Percentiles rank a stretch among this genome's conserved stretches.
These are phyloP conservation scores for Fratercula arctica DNA, from an alignment of 2,797 vertebrate species.

Conservation along the genomic window DNA sequence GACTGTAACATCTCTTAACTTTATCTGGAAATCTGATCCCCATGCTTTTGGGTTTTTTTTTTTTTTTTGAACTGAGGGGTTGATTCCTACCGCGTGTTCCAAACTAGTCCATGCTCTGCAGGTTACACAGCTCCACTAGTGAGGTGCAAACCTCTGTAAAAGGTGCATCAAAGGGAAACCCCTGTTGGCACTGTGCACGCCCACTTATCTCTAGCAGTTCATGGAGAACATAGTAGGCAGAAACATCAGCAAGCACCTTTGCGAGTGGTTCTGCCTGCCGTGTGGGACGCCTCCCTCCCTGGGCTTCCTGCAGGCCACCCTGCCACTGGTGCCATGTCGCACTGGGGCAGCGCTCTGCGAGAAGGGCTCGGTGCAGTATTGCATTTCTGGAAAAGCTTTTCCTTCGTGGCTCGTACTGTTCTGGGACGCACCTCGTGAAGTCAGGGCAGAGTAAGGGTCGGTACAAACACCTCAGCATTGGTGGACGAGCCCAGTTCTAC, in stretches of 20 bases:
- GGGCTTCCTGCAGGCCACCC: neutral
- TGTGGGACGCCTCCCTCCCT: neutral
- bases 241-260: neutral
- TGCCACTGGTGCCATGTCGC: neutral
- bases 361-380: neutral
- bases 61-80: neutral
- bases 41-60: neutral
- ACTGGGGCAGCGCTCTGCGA: rapidly evolving
- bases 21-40: neutral
- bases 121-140: neutral
- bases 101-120: neutral
- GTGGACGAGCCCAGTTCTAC: neutral
- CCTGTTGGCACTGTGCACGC: neutral
- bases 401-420: rapidly evolving
- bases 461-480: rapidly evolving
- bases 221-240: rapidly evolving
- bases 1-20: neutral
- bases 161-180: neutral
- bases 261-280: neutral
- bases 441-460: neutral
- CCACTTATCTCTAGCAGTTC: neutral
- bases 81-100: rapidly evolving
- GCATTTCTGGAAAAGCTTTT: neutral
- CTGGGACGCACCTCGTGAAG: neutral
- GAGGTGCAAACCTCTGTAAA: neutral